Conservation (phyloP, 2,888 invertebrate species). For the Parnassius apollo region DNA sequence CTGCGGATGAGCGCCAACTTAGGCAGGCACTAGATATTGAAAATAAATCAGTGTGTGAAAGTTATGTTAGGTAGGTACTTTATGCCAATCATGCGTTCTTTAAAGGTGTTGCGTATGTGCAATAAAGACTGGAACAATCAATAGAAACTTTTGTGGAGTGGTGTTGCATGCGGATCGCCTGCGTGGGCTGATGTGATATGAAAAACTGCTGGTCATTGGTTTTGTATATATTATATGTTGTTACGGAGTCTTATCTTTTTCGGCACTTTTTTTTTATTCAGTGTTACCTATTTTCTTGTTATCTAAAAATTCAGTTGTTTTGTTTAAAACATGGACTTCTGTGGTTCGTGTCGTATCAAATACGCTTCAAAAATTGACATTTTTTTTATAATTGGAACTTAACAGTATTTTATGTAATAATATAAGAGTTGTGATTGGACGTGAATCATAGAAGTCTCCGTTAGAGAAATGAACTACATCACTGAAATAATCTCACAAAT, state of each 20-base stretch:
- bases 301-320: constrained; percentile 9
- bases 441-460: constrained; percentile 17
- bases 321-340: constrained; percentile 10
- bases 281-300: constrained; percentile 21
- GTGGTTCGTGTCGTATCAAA: constrained; percentile 18
- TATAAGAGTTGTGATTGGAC: constrained; percentile 6
- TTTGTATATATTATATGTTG: constrained; percentile 21
- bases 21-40: constrained; percentile 33
- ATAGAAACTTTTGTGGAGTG: background rate
- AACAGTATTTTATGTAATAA: constrained; percentile 24
- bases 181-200: constrained; percentile 17
- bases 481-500: constrained; percentile 59
- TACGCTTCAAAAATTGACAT: constrained; percentile 13
- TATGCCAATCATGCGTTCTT: constrained; percentile 14
- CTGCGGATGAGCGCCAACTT: constrained; percentile 47
- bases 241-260: constrained; percentile 7
- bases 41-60: constrained; percentile 2
- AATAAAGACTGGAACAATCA: constrained; percentile 7
- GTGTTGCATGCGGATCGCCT: constrained; percentile 1
- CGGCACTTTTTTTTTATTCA: constrained; percentile 8
- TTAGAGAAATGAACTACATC: constrained; percentile 35
- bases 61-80: constrained; percentile 11
- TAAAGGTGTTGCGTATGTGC: constrained; percentile 9
- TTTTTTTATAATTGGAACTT: constrained; percentile 14
- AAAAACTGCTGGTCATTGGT: constrained; percentile 21